Percentiles rank a stretch among this genome's conserved stretches.
Evolutionary conservation across 2,888 invertebrate genomes (phyloP).

Genomic region (Brachyptera putata): DNA sequence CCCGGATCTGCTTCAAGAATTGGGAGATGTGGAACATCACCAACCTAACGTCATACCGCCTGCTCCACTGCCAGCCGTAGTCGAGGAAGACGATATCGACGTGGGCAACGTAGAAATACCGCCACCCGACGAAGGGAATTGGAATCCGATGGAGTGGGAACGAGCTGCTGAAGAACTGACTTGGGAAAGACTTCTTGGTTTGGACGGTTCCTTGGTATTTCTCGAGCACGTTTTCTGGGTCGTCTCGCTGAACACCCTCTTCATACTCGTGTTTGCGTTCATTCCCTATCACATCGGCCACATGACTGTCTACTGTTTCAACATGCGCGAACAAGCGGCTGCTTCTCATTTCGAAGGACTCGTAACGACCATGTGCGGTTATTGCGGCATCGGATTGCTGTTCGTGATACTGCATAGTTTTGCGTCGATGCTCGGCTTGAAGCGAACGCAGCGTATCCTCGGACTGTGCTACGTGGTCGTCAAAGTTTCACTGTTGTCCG

Average conservation of each 20-base stretch:
- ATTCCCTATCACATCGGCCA: constrained; percentile 94
- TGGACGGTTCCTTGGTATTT: constrained; percentile 96
- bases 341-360: constrained; percentile 89
- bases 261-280: constrained; percentile 95
- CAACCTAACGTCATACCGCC: not conserved
- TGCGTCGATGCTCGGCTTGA: constrained; percentile 73
- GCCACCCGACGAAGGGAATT: constrained; percentile 74
- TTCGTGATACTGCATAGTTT: constrained; percentile 80
- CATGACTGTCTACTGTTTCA: constrained; percentile 69
- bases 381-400: constrained; percentile 77
- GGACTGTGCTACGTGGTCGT: constrained; percentile 91
- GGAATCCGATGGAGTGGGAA: constrained; percentile 99
- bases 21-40: constrained; percentile 33
- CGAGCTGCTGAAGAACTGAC: constrained; percentile 95
- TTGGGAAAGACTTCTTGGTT: constrained; percentile 92
- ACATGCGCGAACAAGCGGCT: constrained; percentile 60
- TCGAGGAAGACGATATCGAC: constrained; percentile 21
- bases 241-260: constrained; percentile 92
- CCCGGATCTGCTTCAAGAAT: constrained; percentile 41
- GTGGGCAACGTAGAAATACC: constrained; percentile 40
- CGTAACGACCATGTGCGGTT: constrained; percentile 88
- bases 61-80: constrained; percentile 17
- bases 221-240: constrained; percentile 99
- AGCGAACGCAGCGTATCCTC: constrained; percentile 75
- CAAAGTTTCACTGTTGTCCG: constrained; percentile 78